Conservation (phyloP, 2,888 invertebrate species). For the Atethmia centrago region DNA sequence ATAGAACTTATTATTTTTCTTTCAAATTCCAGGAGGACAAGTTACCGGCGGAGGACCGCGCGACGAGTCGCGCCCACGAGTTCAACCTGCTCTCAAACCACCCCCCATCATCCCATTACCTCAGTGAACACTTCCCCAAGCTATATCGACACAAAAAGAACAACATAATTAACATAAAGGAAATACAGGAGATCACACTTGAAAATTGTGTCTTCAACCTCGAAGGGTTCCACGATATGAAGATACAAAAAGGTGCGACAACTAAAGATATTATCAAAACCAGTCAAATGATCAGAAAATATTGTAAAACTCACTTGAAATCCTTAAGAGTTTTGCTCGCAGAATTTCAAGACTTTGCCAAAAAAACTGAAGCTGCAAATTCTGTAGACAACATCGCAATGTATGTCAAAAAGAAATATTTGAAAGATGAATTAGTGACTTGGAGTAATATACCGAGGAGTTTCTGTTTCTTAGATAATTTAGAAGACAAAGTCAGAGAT, state of each 20-base stretch:
- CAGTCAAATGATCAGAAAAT: slow-evolving; percentile 75
- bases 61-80: slow-evolving; percentile 76
- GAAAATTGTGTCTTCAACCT: slow-evolving; percentile 72
- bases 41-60: slow-evolving; percentile 70
- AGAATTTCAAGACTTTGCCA: slow-evolving; percentile 73
- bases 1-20: neutral
- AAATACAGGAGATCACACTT: slow-evolving; percentile 61
- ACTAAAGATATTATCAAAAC: slow-evolving; percentile 73
- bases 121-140: slow-evolving; percentile 70
- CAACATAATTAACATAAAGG: slow-evolving; percentile 62
- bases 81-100: slow-evolving; percentile 73
- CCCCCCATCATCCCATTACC: slow-evolving; percentile 74
- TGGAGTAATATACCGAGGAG: slow-evolving; percentile 68
- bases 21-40: slow-evolving; percentile 75
- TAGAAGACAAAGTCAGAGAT: slow-evolving; percentile 1
- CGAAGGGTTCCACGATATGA: slow-evolving; percentile 70
- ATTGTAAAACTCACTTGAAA: slow-evolving; percentile 72
- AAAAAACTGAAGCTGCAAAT: slow-evolving; percentile 67
- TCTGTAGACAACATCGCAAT: slow-evolving; percentile 72
- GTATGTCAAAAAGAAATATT: slow-evolving; percentile 74
- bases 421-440: slow-evolving; percentile 74
- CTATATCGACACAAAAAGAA: slow-evolving; percentile 70
- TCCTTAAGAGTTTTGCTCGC: slow-evolving; percentile 69
- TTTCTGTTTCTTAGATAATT: slow-evolving; percentile 67
- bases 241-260: slow-evolving; percentile 66